These are phyloP conservation scores for Tetanocera ferruginea DNA, from an alignment of 2,888 invertebrate genomes.

Conservation along the genomic window DNA sequence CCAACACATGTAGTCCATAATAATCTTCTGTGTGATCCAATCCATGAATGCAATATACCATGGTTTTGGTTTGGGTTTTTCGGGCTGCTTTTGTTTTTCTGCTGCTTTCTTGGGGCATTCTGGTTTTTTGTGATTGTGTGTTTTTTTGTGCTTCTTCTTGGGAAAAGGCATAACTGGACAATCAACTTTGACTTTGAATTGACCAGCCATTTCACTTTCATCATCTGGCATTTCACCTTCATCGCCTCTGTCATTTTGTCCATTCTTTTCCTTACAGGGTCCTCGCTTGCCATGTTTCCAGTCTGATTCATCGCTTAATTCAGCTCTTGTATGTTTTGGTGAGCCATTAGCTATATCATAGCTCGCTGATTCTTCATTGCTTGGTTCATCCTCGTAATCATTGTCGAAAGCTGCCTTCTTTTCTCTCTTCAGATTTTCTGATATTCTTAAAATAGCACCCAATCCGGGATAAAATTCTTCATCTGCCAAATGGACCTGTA, in stretches of 20 bases:
- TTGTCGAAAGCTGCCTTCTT: slow-evolving; percentile 29
- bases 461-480: slow-evolving; percentile 67
- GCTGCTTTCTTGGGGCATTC: slow-evolving; percentile 18
- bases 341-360: slow-evolving; percentile 2
- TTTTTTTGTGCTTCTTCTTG: slow-evolving; percentile 32
- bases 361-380: not conserved
- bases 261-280: not conserved
- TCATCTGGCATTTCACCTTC: slow-evolving; percentile 16
- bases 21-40: slow-evolving; percentile 14
- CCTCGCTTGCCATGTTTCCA: slow-evolving; percentile 11
- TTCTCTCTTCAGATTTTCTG: slow-evolving; percentile 53
- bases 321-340: not conserved
- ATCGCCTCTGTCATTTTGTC: not conserved
- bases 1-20: slow-evolving; percentile 36
- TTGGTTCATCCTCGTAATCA: slow-evolving; percentile 33
- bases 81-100: slow-evolving; percentile 20
- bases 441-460: slow-evolving; percentile 63
- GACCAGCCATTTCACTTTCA: not conserved
- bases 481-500: slow-evolving; percentile 62
- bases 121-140: slow-evolving; percentile 13
- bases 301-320: not conserved
- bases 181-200: slow-evolving; percentile 13
- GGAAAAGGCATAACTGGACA: slow-evolving; percentile 22
- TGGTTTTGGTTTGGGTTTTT: not conserved
- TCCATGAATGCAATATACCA: not conserved